Base-by-base conservation (phyloP, 2,888 invertebrate species). In the Ophion obscuratus region DNA sequence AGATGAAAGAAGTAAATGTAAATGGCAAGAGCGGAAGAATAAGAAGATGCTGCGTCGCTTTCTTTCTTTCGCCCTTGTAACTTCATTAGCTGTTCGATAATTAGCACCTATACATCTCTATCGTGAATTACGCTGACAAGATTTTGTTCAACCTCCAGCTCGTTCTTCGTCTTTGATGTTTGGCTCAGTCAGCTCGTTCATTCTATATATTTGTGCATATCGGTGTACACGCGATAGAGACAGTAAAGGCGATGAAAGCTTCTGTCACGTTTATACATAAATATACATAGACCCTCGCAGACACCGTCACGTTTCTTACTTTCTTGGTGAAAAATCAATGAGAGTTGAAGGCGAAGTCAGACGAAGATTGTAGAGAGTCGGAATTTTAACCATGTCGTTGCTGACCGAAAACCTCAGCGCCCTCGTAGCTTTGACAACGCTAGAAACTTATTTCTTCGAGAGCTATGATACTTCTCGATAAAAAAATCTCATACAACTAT, bases 61-160 rank as follows among this genome's bases (percentile, higher is more conserved):
- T 74, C 76, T 87, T 61, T 74, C 71, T 79, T 40, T 64, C 20
- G 7, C 31, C 20, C 20, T 14, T 57, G 82, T 76, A 87, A 84
- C 76, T 85, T 87, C 88, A 87, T 87, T 85, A 87, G 85, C 81
- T 31, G 53, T 67, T 31, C 80, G 83, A 87, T 88, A 87, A 88
- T 87, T 88, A 84, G 76, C 73, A 68, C 62, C 79, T 81, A 81
- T 68, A 66, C 75, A 66, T 59, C 44, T 17, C 14, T 27, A 17
- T 62, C 86, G 86, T 87, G 87, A 87, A 85, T 84, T 68, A 86
- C 75, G 66, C 81, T 87, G 84, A 74, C 74, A 81, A 87, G 85
- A 82, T 82, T 85, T 82, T 47, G 53, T 79, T 62, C 75, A 44
- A 53, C 27, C 36, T 82, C 40, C 47, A 66, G 78, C 47, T 24